Conservation (phyloP, 1,140 invertebrate species). For the Zaprionus capensis region DNA sequence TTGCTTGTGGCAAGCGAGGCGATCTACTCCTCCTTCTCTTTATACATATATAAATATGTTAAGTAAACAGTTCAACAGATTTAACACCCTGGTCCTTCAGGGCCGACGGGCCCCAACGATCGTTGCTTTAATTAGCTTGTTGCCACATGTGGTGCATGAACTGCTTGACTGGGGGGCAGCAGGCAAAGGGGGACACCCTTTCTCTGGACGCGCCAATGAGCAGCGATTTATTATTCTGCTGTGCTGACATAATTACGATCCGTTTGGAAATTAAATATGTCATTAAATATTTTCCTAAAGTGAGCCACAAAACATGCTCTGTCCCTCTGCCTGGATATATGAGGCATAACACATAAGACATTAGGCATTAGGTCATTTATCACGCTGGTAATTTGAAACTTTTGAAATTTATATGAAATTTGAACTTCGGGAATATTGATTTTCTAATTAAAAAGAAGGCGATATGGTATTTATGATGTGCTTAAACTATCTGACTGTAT, state of each 20-base stretch:
- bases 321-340: neutral
- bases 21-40: neutral
- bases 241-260: constrained; percentile 69
- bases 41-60: constrained; percentile 9
- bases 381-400: constrained; percentile 35
- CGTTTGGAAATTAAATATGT: constrained; percentile 66
- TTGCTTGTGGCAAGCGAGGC: constrained; percentile 37
- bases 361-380: constrained; percentile 27
- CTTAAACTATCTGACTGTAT: neutral
- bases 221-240: constrained; percentile 24
- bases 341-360: constrained; percentile 16
- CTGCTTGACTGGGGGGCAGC: neutral
- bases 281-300: constrained; percentile 63
- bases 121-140: constrained; percentile 67
- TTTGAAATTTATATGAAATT: neutral
- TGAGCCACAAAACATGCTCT: constrained; percentile 25
- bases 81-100: constrained; percentile 18
- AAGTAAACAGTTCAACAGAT: constrained; percentile 30
- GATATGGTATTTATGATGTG: neutral
- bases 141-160: constrained; percentile 58
- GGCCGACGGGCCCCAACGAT: neutral
- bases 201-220: neutral
- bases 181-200: constrained; percentile 15
- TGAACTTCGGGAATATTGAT: neutral
- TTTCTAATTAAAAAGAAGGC: neutral